Conservation (phyloP, 2,113 vertebrate species). For the Rostratula benghalensis region DNA sequence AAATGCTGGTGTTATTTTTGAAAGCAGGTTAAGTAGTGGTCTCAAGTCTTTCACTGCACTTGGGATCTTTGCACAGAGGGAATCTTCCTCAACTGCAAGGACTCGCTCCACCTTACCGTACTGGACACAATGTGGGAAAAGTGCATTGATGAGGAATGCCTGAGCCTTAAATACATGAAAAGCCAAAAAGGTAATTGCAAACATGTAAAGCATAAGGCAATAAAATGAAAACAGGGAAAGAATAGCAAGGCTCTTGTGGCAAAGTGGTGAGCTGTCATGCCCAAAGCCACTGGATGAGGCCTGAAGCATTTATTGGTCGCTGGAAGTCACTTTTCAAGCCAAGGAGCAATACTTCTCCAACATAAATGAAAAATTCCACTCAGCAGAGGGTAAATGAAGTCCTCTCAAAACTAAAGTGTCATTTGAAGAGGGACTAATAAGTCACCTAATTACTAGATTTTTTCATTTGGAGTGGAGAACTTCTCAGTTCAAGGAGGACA, state of each 20-base stretch:
- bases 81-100: slow-evolving; percentile 6
- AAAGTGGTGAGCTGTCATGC: slow-evolving; percentile 29
- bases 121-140: not conserved
- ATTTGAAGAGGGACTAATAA: slow-evolving; percentile 32
- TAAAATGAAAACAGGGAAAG: slow-evolving; percentile 56
- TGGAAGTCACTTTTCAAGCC: slow-evolving; percentile 54
- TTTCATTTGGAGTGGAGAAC: slow-evolving; percentile 9
- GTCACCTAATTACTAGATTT: slow-evolving; percentile 8
- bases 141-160: slow-evolving; percentile 15
- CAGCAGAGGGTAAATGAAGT: slow-evolving; percentile 36
- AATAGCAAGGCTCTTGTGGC: slow-evolving; percentile 23
- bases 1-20: not conserved
- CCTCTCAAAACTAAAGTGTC: slow-evolving; percentile 28
- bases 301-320: slow-evolving; percentile 1
- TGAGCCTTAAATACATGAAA: slow-evolving; percentile 11
- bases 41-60: not conserved
- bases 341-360: slow-evolving; percentile 43
- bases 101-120: not conserved
- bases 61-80: not conserved
- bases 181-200: slow-evolving; percentile 60
- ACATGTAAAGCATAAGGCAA: slow-evolving; percentile 50
- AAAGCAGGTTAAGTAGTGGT: not conserved
- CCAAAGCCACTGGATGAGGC: slow-evolving; percentile 38
- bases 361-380: slow-evolving; percentile 51
- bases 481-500: no score